phyloP scores from a whole-genome alignment of 2,113 vertebrate species.

The Centropristis striata region DNA sequence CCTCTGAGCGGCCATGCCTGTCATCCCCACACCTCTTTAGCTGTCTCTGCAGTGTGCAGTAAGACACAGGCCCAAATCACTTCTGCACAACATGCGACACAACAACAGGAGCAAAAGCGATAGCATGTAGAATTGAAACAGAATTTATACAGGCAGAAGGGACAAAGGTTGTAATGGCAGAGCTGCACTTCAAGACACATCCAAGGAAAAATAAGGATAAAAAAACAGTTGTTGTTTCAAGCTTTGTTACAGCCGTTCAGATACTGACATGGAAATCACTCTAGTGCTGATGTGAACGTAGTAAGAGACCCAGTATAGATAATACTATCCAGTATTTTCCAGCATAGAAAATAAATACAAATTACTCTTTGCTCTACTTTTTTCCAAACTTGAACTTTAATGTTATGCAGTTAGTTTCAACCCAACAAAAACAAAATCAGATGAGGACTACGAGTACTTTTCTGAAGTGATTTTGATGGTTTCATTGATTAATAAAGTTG shows the following conservation, averaged over 20 bases:
- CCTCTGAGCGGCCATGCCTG: slow-evolving; percentile 1
- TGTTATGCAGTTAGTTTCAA: too few relatives aligned
- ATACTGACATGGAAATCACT: neutral
- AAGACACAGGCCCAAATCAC: slow-evolving; percentile 14
- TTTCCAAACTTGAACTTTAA: too few relatives aligned
- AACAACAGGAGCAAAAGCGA: neutral
- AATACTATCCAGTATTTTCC: too few relatives aligned
- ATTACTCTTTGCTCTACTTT: too few relatives aligned
- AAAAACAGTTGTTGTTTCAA: neutral
- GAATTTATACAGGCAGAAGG: neutral
- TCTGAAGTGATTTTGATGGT: too few relatives aligned
- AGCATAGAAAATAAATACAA: too few relatives aligned
- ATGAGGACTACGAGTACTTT: too few relatives aligned
- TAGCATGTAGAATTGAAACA: neutral
- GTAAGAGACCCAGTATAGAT: too few relatives aligned
- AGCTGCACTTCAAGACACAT: neutral
- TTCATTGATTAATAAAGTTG: too few relatives aligned
- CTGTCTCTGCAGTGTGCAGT: neutral
- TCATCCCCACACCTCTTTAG: neutral
- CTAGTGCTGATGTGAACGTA: neutral
- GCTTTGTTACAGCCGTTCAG: neutral
- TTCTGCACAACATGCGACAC: slow-evolving; percentile 1
- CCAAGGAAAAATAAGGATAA: neutral
- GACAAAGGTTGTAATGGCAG: neutral
- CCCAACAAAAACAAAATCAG: too few relatives aligned